A percentile compares a stretch with the other conserved stretches of the same genome.
phyloP scores from a whole-genome alignment of 2,797 vertebrate genomes.

The Pogoniulus pusillus region DNA sequence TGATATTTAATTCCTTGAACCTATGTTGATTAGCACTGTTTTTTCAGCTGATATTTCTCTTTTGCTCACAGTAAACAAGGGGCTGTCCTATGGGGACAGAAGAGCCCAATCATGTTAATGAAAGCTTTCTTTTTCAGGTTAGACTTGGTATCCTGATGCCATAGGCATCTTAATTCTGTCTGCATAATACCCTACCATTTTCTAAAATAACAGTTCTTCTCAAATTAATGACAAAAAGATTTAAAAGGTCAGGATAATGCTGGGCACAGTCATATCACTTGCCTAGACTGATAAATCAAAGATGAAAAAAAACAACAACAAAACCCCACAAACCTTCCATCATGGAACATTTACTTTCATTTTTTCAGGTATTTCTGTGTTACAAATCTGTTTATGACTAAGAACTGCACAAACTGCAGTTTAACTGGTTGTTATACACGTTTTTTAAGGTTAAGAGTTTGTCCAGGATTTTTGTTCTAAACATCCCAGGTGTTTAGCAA shows the following conservation, averaged over 20 bases:
- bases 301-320: no score
- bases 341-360: background rate
- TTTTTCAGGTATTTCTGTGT: background rate
- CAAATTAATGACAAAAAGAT: background rate
- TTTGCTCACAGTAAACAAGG: background rate
- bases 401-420: background rate
- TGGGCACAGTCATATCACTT: background rate
- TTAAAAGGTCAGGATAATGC: background rate
- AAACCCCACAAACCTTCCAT: rapidly evolving
- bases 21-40: background rate
- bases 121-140: background rate
- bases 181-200: background rate
- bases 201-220: background rate
- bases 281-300: background rate
- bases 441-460: background rate
- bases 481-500: background rate
- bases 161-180: background rate
- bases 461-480: background rate
- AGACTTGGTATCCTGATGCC: background rate
- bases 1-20: background rate
- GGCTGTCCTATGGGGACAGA: background rate
- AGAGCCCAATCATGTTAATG: background rate
- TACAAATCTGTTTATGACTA: background rate
- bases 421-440: background rate
- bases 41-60: background rate